phyloP scores from a whole-genome alignment of 64 coral and sea anemone species.

The Stylophora pistillata region DNA sequence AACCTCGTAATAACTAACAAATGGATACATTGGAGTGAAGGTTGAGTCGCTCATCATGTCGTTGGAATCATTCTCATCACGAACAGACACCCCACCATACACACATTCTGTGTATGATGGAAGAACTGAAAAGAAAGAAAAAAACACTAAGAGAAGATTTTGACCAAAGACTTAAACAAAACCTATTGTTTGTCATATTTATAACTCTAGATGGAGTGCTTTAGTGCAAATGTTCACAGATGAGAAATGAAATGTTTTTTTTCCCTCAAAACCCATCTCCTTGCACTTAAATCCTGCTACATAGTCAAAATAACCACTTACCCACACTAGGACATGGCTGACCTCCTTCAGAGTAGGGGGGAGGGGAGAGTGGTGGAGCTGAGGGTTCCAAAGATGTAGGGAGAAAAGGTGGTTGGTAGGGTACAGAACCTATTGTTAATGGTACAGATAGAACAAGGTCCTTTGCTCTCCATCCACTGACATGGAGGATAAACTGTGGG shows the following conservation, averaged over 20 bases:
- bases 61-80: slow-evolving; percentile 71
- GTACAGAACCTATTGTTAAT: slow-evolving; percentile 75
- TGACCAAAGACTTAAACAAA: background rate
- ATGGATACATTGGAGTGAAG: slow-evolving; percentile 86
- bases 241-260: no score
- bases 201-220: no score
- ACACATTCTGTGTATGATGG: slow-evolving; percentile 90
- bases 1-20: slow-evolving; percentile 84
- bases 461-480: background rate
- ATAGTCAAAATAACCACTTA: background rate
- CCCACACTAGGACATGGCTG: background rate
- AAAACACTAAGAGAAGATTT: no score
- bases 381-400: slow-evolving; percentile 39
- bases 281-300: no score
- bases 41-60: slow-evolving; percentile 79
- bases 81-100: slow-evolving; percentile 75
- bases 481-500: slow-evolving; percentile 8
- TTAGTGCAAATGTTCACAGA: no score
- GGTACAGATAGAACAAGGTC: slow-evolving; percentile 12
- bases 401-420: slow-evolving; percentile 59
- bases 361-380: slow-evolving; percentile 65
- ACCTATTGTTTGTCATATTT: background rate
- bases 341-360: background rate
- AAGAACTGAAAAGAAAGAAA: slow-evolving; percentile 55
- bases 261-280: no score